Base-by-base conservation (phyloP, 2,797 vertebrate species). In the Poeciliopsis infans region DNA sequence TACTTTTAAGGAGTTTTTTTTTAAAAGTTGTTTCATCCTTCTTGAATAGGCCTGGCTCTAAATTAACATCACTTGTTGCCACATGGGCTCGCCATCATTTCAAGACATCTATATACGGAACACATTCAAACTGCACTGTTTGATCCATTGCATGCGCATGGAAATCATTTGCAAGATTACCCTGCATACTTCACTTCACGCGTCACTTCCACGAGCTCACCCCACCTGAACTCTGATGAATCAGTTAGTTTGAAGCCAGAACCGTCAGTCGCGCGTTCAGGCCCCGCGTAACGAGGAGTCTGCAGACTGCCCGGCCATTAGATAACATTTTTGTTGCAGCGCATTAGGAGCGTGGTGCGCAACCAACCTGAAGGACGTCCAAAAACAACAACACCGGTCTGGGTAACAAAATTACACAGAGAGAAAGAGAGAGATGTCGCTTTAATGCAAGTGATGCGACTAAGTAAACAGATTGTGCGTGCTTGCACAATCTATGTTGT, bases 131-230 rank as follows among this genome's bases (percentile, higher is more conserved):
- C 15, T 2, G 16, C 69, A 71, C 33, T 20, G 45, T 28, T 53
- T 5, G 23, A 16, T 7, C 20, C 45, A 36, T 18, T 8, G 31
- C 16, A 18, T 64, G 59, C 36, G 7, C 33, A 43, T 41, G 53
- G 20, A 28, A 68, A 69, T 78, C 3, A 66, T 82, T 78, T 77
- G 70, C 28, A 11, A 64, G 25, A 86, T 74, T 70, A 74, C 59
- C 53, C 31, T 36, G 4, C 16, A 16, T 13, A 64, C 66, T 57
- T 75, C 43, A 81, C 76, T 49, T 49, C 28, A 75, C 82, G 83
- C 88, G 77, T 95, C 86, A 92, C 92, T 93, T 95, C 86, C 91
- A 93, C 90, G 89, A 93, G 88, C 91, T 94, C 87, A 93, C 91
- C 87, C 85, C 92, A 91, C 85, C 86, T 82, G 87, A 93, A 86